Conservation (phyloP, 2,888 invertebrate genomes). For the Byasa hedistus region DNA sequence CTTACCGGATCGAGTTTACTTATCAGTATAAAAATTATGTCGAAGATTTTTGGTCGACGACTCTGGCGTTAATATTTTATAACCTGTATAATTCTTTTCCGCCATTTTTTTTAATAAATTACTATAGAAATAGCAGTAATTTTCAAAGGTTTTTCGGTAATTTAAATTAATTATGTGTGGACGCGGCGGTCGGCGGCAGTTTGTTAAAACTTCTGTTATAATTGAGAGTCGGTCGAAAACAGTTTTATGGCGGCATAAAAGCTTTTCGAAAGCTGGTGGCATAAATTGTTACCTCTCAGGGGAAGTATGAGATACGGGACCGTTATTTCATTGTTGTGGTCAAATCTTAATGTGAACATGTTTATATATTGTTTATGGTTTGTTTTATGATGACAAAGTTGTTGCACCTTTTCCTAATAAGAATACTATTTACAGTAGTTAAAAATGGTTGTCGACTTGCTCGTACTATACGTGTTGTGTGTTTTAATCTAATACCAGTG, state of each 20-base stretch:
- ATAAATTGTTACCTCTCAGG: not conserved
- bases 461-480: no score
- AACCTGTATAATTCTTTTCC: no score
- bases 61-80: no score
- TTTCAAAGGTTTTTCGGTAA: not conserved
- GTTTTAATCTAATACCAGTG: no score
- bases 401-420: no score
- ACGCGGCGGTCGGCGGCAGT: not conserved
- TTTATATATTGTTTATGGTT: no score
- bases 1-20: no score
- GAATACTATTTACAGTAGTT: no score
- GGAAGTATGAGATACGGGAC: not conserved
- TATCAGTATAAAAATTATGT: no score
- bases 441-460: no score
- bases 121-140: not conserved
- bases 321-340: not conserved
- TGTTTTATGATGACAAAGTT: no score
- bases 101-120: not conserved
- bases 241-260: not conserved
- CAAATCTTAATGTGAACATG: not conserved
- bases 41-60: no score
- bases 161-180: not conserved
- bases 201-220: not conserved
- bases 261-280: not conserved
- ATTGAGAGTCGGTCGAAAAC: slow-evolving; percentile 1